Conservation (phyloP, 2,113 vertebrate species). For the Osmerus mordax region DNA sequence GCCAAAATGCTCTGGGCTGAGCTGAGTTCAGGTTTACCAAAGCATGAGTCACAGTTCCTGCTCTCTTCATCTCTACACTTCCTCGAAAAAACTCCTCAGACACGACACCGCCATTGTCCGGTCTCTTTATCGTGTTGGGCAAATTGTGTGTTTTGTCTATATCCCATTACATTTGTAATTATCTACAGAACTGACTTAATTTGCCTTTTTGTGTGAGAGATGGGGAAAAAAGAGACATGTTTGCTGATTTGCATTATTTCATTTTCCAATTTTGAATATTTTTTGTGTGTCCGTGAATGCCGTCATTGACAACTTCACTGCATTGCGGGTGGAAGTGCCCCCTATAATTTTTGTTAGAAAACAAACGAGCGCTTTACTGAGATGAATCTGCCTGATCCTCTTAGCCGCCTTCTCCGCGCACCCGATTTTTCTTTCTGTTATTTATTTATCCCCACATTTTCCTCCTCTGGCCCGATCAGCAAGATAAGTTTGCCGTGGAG, state of each 20-base stretch:
- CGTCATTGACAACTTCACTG: slow-evolving; percentile 57
- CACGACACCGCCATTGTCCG: slow-evolving; percentile 22
- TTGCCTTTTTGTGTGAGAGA: background rate
- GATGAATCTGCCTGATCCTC: slow-evolving; percentile 72
- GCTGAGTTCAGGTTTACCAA: slow-evolving; percentile 22
- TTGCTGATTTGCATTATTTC: slow-evolving; percentile 45
- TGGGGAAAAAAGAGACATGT: slow-evolving; percentile 13
- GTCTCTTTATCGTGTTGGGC: slow-evolving; percentile 1
- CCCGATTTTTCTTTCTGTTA: slow-evolving; percentile 61
- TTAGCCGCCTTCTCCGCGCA: slow-evolving; percentile 65
- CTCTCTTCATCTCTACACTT: background rate
- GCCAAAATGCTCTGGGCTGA: slow-evolving; percentile 17
- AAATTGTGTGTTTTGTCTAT: background rate
- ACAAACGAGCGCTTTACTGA: slow-evolving; percentile 72
- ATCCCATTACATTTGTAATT: background rate
- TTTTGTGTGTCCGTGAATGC: slow-evolving; percentile 58
- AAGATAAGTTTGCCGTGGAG: slow-evolving; percentile 74
- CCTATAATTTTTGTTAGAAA: slow-evolving; percentile 69
- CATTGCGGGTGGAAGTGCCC: slow-evolving; percentile 61
- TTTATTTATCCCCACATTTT: slow-evolving; percentile 65
- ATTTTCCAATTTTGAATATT: slow-evolving; percentile 49
- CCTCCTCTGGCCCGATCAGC: slow-evolving; percentile 68
- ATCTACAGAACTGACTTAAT: background rate
- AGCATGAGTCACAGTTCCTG: background rate
- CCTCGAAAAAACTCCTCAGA: slow-evolving; percentile 3